Conservation (phyloP, 2,113 vertebrate species). For the Raja brachyura region DNA sequence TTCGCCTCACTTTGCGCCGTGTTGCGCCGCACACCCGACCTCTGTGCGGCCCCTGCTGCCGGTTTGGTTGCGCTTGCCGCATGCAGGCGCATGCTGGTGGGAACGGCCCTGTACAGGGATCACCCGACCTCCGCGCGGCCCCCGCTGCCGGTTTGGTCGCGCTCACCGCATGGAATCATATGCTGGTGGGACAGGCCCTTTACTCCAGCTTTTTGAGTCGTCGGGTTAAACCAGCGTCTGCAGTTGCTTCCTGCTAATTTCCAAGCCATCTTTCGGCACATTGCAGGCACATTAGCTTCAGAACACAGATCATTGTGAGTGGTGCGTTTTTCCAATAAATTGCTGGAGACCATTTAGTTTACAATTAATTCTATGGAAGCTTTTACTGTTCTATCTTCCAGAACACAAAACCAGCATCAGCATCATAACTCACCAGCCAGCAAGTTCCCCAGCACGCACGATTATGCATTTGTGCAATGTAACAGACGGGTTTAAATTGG, state of each 20-base stretch:
- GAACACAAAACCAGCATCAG: conserved; percentile 5
- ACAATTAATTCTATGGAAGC: not conserved
- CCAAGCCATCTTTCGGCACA: not conserved
- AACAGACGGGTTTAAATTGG: conserved; percentile 13
- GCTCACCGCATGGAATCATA: no score
- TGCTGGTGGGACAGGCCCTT: no score
- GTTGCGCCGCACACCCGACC: no score
- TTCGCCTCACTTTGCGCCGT: no score
- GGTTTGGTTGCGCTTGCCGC: no score
- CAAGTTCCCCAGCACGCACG: not conserved
- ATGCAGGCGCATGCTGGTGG: no score
- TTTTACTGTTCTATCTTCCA: conserved; percentile 22
- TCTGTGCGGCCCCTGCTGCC: no score
- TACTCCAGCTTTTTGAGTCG: no score
- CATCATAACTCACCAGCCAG: not conserved
- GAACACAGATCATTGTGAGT: not conserved
- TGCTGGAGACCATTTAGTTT: not conserved
- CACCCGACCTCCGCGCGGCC: no score
- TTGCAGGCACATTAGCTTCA: not conserved
- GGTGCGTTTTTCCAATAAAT: not conserved
- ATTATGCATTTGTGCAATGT: conserved; percentile 12
- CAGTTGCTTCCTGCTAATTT: not conserved
- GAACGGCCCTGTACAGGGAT: no score
- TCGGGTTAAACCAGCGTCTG: no score
- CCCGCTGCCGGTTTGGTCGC: no score